phyloP scores from a whole-genome alignment of 2,888 invertebrate species.

The Chloroclystis v-ata region DNA sequence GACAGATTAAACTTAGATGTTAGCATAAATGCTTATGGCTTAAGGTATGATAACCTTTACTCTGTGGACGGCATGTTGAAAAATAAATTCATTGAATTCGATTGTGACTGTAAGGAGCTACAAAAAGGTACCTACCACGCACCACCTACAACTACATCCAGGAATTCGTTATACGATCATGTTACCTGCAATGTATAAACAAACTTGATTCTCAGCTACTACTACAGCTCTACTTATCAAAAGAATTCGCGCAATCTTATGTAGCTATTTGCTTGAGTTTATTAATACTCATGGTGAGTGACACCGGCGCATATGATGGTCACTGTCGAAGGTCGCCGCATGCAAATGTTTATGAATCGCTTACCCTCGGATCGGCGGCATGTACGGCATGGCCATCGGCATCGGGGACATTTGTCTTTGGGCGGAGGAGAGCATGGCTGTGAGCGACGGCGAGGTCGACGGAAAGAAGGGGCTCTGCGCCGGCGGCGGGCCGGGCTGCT shows the following conservation, averaged over 20 bases:
- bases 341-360: constrained; percentile 22
- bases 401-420: constrained; percentile 29
- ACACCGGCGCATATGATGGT: constrained; percentile 6
- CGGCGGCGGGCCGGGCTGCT: constrained; percentile 17
- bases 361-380: constrained; percentile 33
- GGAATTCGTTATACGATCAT: neutral
- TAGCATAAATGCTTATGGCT: no score
- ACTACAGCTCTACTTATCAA: constrained; percentile 1
- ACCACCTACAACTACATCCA: neutral
- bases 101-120: no score
- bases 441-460: constrained; percentile 15
- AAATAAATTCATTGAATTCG: no score
- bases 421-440: no score
- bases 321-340: constrained; percentile 7
- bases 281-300: constrained; percentile 1
- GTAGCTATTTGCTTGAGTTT: neutral
- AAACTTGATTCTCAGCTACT: constrained; percentile 4
- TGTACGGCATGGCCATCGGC: constrained; percentile 17
- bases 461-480: constrained; percentile 25
- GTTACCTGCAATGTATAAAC: constrained; percentile 6
- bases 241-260: constrained; percentile 2
- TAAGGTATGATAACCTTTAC: no score
- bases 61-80: no score
- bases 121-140: neutral
- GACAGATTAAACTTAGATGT: no score